Conservation (phyloP, 1,140 invertebrate genomes). For the Alviniconcha marisindica region DNA sequence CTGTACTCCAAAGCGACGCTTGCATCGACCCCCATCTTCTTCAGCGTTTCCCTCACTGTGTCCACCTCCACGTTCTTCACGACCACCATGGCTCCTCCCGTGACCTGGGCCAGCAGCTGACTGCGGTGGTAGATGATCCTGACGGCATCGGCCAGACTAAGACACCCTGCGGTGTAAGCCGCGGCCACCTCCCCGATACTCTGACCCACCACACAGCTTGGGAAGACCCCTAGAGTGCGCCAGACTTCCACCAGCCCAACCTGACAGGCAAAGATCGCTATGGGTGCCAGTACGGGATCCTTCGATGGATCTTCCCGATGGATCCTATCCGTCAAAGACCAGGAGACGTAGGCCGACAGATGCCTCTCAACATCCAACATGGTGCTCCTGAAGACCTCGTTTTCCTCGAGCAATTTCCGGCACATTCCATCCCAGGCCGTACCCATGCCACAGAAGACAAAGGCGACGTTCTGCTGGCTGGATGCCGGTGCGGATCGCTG, state of each 20-base stretch:
- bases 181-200: conserved; percentile 67
- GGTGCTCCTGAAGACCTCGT: not conserved
- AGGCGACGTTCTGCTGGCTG: conserved; percentile 43
- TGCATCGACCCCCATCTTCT: conserved; percentile 37
- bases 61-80: conserved; percentile 47
- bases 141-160: conserved; percentile 59
- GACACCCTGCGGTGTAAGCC: conserved; percentile 52
- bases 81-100: conserved; percentile 59
- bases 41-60: conserved; percentile 44
- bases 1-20: conserved; percentile 62
- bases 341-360: conserved; percentile 44
- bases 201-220: conserved; percentile 62
- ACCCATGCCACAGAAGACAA: conserved; percentile 65
- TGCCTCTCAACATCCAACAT: conserved; percentile 52
- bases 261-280: conserved; percentile 65
- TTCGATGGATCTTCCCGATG: conserved; percentile 37
- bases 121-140: conserved; percentile 61
- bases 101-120: conserved; percentile 42
- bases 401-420: conserved; percentile 27
- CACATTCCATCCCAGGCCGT: conserved; percentile 61
- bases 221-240: conserved; percentile 52
- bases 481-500: not conserved
- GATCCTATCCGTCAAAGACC: conserved; percentile 49
- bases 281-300: conserved; percentile 56
- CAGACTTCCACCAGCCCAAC: conserved; percentile 59